phyloP scores from a whole-genome alignment of 2,888 invertebrate species.

The Mesorhabditis belari region DNA sequence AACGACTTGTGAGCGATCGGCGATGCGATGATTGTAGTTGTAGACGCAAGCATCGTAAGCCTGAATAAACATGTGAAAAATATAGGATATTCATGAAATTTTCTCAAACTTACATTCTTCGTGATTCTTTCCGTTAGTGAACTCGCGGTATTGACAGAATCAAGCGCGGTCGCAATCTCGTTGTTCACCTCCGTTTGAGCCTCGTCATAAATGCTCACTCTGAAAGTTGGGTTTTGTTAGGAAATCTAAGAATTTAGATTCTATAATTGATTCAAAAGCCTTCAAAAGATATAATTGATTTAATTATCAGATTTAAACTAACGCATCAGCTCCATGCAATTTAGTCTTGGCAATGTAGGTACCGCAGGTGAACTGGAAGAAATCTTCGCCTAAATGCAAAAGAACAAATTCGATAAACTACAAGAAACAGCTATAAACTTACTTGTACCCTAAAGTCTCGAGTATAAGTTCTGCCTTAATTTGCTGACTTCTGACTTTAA shows the following conservation, averaged over 20 bases:
- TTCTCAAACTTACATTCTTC: conserved; percentile 22
- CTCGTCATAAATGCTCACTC: conserved; percentile 40
- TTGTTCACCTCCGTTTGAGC: conserved; percentile 34
- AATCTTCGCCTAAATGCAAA: neutral
- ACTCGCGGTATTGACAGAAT: conserved; percentile 7
- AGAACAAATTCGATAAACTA: too few species aligned
- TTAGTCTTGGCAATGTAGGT: neutral
- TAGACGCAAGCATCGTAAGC: neutral
- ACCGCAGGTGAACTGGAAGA: neutral
- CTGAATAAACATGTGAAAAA: neutral
- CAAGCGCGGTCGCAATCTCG: conserved; percentile 20
- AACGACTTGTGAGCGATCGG: neutral
- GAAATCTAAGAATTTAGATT: too few species aligned
- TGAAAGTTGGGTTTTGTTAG: too few species aligned
- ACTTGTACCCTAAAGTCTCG: too few species aligned
- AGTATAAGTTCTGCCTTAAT: too few species aligned
- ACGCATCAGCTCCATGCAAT: neutral
- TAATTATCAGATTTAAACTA: neutral
- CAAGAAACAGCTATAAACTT: too few species aligned
- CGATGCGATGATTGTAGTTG: neutral
- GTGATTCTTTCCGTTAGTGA: conserved; percentile 35
- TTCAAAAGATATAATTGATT: conserved; percentile 4
- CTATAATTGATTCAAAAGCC: too few species aligned
- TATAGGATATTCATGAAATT: neutral
- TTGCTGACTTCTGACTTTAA: too few species aligned